phyloP scores from a whole-genome alignment of 2,113 vertebrate genomes.

The Crypturellus undulatus region DNA sequence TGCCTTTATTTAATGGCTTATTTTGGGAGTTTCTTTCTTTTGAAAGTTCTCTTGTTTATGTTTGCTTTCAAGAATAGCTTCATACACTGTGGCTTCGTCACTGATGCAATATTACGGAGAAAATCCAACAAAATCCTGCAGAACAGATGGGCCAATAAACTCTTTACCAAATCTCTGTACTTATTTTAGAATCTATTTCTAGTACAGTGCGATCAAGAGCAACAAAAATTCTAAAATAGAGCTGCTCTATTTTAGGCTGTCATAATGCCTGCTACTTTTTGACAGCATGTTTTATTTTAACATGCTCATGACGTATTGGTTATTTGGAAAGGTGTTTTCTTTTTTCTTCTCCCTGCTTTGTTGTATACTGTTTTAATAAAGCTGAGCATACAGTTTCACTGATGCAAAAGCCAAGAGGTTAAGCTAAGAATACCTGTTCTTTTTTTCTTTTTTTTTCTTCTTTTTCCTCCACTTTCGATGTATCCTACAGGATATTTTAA shows the following conservation, averaged over 20 bases:
- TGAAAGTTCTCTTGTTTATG: not conserved
- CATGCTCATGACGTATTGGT: not conserved
- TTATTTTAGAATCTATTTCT: constrained; percentile 49
- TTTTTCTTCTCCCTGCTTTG: not conserved
- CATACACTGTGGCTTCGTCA: not conserved
- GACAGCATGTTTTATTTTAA: not conserved
- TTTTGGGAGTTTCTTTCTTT: not conserved
- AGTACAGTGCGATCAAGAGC: not conserved
- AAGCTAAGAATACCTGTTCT: not conserved
- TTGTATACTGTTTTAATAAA: not conserved
- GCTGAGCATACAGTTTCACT: not conserved
- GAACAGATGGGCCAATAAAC: constrained; percentile 47
- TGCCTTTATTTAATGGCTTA: not conserved
- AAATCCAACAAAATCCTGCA: not conserved
- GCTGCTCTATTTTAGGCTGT: not conserved
- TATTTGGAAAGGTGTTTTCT: not conserved
- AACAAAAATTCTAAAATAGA: constrained; percentile 26
- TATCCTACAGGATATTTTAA: not conserved
- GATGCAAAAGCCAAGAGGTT: not conserved
- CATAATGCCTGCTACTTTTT: not conserved
- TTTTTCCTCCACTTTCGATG: too few species aligned
- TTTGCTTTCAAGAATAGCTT: not conserved
- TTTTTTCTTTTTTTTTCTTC: not conserved
- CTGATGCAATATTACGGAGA: not conserved
- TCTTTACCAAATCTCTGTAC: not conserved